A percentile compares a stretch with the other conserved stretches of the same genome.
Conservation (phyloP, 2,888 invertebrate species). For the Choristoneura rosaceana region DNA sequence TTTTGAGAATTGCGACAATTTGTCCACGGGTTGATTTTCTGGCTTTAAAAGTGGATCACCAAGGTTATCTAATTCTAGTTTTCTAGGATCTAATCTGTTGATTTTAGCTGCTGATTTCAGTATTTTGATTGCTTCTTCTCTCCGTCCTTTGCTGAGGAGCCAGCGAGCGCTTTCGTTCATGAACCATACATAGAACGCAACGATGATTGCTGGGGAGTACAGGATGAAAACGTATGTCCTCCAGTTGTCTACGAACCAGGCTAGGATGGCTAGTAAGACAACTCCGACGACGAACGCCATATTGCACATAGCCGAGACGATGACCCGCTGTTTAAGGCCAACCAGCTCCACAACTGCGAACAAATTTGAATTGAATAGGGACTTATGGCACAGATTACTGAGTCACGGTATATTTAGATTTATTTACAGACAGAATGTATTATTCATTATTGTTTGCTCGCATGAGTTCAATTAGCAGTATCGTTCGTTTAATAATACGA, state of each 20-base stretch:
- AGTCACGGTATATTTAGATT: conserved; percentile 1
- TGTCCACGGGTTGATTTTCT: conserved; percentile 66
- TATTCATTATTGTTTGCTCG: not conserved
- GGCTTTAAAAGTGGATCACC: conserved; percentile 71
- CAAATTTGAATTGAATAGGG: conserved; percentile 43
- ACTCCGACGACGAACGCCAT: conserved; percentile 92
- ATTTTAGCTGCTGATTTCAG: conserved; percentile 87
- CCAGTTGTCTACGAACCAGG: conserved; percentile 91
- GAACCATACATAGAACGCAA: conserved; percentile 89
- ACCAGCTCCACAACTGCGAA: conserved; percentile 91
- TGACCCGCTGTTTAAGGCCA: conserved; percentile 89
- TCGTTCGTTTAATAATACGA: not conserved
- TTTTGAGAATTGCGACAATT: conserved; percentile 75
- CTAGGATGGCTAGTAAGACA: conserved; percentile 88
- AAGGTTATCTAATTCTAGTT: conserved; percentile 76
- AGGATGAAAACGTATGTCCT: conserved; percentile 88
- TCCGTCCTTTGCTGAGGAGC: conserved; percentile 89
- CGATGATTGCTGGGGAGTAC: conserved; percentile 89
- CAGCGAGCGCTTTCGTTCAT: conserved; percentile 92
- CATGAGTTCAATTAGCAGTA: not conserved
- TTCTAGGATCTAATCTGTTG: conserved; percentile 84
- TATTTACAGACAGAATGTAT: conserved; percentile 9
- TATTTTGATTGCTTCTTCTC: conserved; percentile 87
- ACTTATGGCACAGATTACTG: conserved; percentile 13
- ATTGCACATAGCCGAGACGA: conserved; percentile 90